phyloP scores from a whole-genome alignment of 2,113 vertebrate species.

The Cnemophilus loriae region DNA sequence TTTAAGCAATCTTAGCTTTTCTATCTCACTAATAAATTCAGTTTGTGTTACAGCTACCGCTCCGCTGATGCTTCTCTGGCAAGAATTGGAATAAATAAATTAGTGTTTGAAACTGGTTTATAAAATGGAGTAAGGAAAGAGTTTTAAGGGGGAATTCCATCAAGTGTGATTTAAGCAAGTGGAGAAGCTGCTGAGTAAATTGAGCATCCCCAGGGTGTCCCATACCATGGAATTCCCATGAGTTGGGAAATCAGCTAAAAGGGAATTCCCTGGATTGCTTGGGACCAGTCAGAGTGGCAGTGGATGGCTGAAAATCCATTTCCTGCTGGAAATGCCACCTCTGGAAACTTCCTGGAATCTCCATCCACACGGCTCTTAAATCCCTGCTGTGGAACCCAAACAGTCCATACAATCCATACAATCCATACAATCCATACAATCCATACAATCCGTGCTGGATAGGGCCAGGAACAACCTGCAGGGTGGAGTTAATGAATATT shows the following conservation, averaged over 20 bases:
- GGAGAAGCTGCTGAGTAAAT: background rate
- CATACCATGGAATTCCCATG: background rate
- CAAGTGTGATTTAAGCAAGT: background rate
- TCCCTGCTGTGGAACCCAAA: background rate
- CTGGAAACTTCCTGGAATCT: background rate
- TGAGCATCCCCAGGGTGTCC: background rate
- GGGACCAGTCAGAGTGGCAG: background rate
- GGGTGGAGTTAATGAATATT: background rate
- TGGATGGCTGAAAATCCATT: background rate
- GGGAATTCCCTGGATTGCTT: background rate
- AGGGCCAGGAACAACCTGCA: background rate
- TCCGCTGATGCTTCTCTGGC: background rate
- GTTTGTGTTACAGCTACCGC: background rate
- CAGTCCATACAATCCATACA: background rate
- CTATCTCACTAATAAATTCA: background rate
- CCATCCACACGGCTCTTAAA: background rate
- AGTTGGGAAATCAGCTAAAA: background rate
- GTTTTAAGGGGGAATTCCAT: background rate
- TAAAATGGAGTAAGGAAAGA: background rate
- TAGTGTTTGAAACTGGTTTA: background rate
- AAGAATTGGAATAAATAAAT: background rate
- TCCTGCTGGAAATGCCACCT: background rate
- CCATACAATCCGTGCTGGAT: background rate
- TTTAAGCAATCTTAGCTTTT: background rate
- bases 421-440: no score